Conservation (phyloP, 2,113 vertebrate species). For the Oplegnathus fasciatus region DNA sequence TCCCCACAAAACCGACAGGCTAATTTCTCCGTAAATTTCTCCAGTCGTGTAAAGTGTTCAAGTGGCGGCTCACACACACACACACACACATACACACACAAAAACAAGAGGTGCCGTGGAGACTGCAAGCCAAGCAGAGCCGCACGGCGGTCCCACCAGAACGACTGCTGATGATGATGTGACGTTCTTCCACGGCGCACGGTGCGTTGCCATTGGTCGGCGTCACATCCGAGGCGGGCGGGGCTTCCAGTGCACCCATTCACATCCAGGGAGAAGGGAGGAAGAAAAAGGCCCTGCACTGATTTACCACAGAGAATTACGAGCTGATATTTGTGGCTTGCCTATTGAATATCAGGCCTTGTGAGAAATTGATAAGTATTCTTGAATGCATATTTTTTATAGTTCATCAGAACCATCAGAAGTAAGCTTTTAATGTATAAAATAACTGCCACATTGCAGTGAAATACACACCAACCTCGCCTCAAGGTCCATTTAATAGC, state of each 20-base stretch:
- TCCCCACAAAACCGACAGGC: background rate
- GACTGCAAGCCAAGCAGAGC: slow-evolving; percentile 74
- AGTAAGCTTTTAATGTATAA: background rate
- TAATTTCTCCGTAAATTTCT: background rate
- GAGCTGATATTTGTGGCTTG: background rate
- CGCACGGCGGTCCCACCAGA: slow-evolving; percentile 83
- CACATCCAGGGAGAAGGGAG: slow-evolving; percentile 65
- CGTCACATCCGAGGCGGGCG: slow-evolving; percentile 87
- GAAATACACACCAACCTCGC: background rate
- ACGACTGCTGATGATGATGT: slow-evolving; percentile 88
- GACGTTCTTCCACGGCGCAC: slow-evolving; percentile 86
- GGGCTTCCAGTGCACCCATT: slow-evolving; percentile 86
- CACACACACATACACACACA: slow-evolving; percentile 1
- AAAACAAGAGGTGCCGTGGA: slow-evolving; percentile 43
- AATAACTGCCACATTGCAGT: background rate
- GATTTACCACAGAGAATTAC: background rate
- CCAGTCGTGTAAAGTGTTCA: slow-evolving; percentile 44
- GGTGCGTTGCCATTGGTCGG: slow-evolving; percentile 84
- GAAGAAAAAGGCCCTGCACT: background rate
- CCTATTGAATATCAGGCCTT: background rate
- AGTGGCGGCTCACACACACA: slow-evolving; percentile 27
- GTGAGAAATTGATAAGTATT: background rate
- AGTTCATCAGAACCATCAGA: background rate
- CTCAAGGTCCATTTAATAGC: background rate
- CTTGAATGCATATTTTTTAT: background rate